Conservation (phyloP, 2,888 invertebrate genomes). For the Lochmaea crataegi region DNA sequence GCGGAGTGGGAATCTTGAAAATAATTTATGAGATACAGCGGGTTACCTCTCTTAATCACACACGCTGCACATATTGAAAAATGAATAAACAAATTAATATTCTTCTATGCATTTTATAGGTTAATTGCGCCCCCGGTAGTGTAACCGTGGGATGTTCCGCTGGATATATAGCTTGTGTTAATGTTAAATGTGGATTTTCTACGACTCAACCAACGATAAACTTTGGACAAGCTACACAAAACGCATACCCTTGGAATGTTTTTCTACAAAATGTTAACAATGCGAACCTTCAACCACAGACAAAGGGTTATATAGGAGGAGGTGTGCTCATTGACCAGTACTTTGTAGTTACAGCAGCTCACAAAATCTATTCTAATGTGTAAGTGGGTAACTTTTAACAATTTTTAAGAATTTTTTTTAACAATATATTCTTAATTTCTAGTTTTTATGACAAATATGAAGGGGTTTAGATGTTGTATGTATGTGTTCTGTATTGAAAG, state of each 20-base stretch:
- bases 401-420: no score
- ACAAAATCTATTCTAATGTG: constrained; percentile 68
- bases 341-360: constrained; percentile 80
- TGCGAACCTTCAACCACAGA: neutral
- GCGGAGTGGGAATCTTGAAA: no score
- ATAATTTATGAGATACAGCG: no score
- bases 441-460: no score
- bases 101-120: neutral
- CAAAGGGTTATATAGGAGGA: constrained; percentile 72
- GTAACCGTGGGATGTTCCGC: neutral
- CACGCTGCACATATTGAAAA: no score
- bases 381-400: constrained; percentile 40
- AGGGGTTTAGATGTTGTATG: no score
- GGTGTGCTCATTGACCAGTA: constrained; percentile 77
- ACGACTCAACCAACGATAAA: constrained; percentile 50
- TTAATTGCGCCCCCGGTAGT: neutral
- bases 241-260: constrained; percentile 82
- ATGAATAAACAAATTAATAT: no score
- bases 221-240: constrained; percentile 72
- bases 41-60: no score
- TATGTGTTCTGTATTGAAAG: no score
- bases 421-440: neutral
- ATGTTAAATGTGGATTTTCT: neutral
- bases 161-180: neutral
- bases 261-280: constrained; percentile 56